A percentile compares a stretch with the other conserved stretches of the same genome.
Conservation (phyloP, 2,888 invertebrate species). For the Amorpha juglandis region DNA sequence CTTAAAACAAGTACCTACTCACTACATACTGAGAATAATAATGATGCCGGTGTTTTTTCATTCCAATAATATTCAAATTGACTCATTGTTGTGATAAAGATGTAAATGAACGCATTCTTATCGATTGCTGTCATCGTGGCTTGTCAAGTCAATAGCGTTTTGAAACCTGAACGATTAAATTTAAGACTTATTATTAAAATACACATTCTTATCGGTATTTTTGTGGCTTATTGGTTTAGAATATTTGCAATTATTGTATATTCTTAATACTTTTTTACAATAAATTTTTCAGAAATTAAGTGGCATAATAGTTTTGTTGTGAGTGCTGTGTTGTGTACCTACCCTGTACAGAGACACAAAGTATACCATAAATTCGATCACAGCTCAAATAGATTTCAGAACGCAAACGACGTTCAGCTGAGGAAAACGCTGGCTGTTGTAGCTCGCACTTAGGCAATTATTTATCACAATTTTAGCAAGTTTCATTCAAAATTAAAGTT, state of each 20-base stretch:
- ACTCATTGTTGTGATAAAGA: neutral
- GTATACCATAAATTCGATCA: too few relatives aligned
- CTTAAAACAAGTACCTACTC: neutral
- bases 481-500: conserved; percentile 40
- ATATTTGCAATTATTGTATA: too few relatives aligned
- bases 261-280: too few relatives aligned
- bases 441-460: conserved; percentile 25
- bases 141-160: conserved; percentile 20
- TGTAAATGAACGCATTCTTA: conserved; percentile 32
- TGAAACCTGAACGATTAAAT: neutral
- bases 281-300: too few relatives aligned
- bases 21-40: neutral
- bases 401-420: conserved; percentile 27
- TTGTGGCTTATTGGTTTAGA: too few relatives aligned
- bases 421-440: conserved; percentile 33
- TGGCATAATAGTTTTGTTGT: too few relatives aligned
- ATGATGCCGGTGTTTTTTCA: neutral
- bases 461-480: conserved; percentile 39
- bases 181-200: neutral
- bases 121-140: conserved; percentile 15
- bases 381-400: conserved; percentile 9
- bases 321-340: too few relatives aligned
- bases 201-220: too few relatives aligned
- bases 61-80: neutral
- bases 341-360: too few relatives aligned